Conservation (phyloP, 2,797 vertebrate species). For the Gymnoscopelus braueri region DNA sequence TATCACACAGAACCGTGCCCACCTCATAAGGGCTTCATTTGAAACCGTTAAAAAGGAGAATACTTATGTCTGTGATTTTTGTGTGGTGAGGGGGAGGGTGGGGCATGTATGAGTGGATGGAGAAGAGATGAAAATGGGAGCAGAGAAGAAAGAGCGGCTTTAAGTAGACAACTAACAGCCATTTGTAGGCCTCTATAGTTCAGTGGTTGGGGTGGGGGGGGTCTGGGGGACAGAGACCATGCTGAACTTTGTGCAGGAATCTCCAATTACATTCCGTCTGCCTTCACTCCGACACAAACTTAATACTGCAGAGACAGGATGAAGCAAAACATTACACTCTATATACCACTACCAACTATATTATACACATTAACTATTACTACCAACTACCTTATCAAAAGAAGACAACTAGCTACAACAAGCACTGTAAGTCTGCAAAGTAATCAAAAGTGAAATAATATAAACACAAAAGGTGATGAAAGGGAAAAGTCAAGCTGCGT, state of each 20-base stretch:
- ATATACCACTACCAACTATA: background rate
- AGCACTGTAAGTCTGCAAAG: too few species aligned
- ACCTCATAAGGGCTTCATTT: conserved; percentile 35
- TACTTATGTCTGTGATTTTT: conserved; percentile 28
- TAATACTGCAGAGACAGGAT: background rate
- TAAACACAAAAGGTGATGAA: conserved; percentile 1
- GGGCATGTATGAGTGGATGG: conserved; percentile 20
- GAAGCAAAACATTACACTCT: too few species aligned
- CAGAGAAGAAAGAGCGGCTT: background rate
- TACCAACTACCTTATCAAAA: conserved; percentile 13
- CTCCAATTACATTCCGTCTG: conserved; percentile 53
- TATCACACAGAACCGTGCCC: conserved; percentile 46
- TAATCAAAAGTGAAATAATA: background rate
- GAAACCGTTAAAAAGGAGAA: conserved; percentile 37
- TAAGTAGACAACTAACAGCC: conserved; percentile 26
- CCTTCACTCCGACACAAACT: conserved; percentile 38
- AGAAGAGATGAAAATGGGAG: background rate
- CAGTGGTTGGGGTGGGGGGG: conserved; percentile 9
- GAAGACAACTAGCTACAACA: background rate
- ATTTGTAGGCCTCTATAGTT: conserved; percentile 41
- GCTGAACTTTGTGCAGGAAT: conserved; percentile 46
- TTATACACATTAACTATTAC: conserved; percentile 6
- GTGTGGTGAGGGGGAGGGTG: background rate
- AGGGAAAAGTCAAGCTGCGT: background rate
- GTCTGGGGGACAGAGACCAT: conserved; percentile 3